These are phyloP conservation scores for Mico argentatus DNA, from an alignment of 2,797 vertebrate species.

Conservation along the genomic window DNA sequence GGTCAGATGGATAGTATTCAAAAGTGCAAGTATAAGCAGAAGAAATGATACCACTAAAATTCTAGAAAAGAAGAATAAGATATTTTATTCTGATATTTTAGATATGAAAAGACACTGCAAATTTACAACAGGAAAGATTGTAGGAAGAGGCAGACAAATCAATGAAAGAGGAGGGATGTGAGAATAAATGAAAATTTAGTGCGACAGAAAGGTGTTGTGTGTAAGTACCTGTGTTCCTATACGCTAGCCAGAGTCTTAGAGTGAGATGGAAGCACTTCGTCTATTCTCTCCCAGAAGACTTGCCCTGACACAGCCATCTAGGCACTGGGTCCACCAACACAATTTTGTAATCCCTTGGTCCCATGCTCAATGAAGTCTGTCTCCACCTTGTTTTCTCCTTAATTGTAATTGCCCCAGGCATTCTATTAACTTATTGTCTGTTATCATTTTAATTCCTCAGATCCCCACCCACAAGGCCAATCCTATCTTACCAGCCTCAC, in stretches of 20 bases:
- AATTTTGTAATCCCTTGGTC: slow-evolving; percentile 59
- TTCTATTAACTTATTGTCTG: slow-evolving; percentile 72
- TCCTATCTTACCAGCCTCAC: neutral
- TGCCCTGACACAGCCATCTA: slow-evolving; percentile 31
- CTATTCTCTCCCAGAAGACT: neutral
- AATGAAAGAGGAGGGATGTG: neutral
- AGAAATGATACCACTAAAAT: neutral
- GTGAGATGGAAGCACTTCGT: neutral
- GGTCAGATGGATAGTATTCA: too few relatives aligned
- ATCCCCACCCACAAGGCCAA: slow-evolving; percentile 26
- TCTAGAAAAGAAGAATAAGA: neutral
- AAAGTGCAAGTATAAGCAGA: neutral
- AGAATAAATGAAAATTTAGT: slow-evolving; percentile 19
- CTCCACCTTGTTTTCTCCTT: slow-evolving; percentile 58
- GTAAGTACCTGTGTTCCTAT: slow-evolving; percentile 42
- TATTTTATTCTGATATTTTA: neutral
- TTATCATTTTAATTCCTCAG: slow-evolving; percentile 59
- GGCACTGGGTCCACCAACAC: neutral
- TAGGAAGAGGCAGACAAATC: neutral
- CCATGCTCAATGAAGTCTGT: slow-evolving; percentile 57
- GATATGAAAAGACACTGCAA: neutral
- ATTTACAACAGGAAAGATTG: neutral
- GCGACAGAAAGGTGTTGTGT: slow-evolving; percentile 15
- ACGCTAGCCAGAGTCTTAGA: neutral
- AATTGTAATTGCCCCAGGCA: slow-evolving; percentile 65